Evolutionary conservation across 2,113 vertebrate species (phyloP).

Genomic region (Callospermophilus lateralis): DNA sequence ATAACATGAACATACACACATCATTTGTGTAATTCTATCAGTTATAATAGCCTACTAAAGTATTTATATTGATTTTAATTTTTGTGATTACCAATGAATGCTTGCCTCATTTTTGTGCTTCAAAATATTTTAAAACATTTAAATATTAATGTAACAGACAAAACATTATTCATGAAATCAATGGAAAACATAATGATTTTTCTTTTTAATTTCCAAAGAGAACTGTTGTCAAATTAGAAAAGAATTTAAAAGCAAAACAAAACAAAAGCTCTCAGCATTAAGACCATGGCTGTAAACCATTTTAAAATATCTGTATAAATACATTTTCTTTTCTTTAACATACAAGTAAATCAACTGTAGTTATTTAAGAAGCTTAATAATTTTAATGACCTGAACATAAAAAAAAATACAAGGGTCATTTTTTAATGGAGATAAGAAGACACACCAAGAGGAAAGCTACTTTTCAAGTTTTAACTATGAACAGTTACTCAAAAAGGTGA

Average conservation of each 20-base stretch:
- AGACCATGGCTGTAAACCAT: neutral
- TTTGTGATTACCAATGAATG: constrained; percentile 34
- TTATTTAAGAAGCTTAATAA: constrained; percentile 87
- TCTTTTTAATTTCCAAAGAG: constrained; percentile 21
- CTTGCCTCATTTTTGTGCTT: constrained; percentile 39
- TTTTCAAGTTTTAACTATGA: constrained; percentile 86
- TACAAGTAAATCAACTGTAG: constrained; percentile 82
- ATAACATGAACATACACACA: neutral
- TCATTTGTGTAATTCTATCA: neutral
- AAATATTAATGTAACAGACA: constrained; percentile 32
- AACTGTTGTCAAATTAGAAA: constrained; percentile 51
- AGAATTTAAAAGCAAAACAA: neutral
- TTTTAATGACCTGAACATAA: constrained; percentile 85
- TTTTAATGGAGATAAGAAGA: constrained; percentile 77
- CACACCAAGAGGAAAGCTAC: constrained; percentile 80
- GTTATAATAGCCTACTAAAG: neutral
- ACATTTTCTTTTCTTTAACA: constrained; percentile 79
- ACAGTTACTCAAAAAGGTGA: constrained; percentile 77
- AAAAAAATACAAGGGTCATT: constrained; percentile 82
- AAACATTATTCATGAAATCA: constrained; percentile 24
- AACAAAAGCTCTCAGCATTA: constrained; percentile 35
- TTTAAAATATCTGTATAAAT: constrained; percentile 54
- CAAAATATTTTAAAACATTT: constrained; percentile 50
- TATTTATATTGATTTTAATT: constrained; percentile 33
- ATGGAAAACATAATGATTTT: constrained; percentile 12